Evolutionary conservation across 2,113 vertebrate genomes (phyloP), one percentile per base, ranked within the genome.

Genomic region (Spea bombifrons): DNA sequence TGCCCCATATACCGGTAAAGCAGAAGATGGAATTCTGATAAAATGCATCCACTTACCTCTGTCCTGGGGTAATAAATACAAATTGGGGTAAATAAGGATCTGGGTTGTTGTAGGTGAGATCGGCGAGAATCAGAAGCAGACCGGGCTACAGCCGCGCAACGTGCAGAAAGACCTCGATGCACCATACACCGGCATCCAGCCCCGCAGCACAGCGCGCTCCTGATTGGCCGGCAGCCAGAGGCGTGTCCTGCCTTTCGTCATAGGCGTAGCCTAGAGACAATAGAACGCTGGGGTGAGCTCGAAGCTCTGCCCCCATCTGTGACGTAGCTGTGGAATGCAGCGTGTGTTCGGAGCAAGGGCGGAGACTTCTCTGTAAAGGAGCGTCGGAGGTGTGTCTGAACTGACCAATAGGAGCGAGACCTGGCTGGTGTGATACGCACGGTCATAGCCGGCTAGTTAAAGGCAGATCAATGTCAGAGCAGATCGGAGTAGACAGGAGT

Each of bases 381-480:
- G 76, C 76, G 69, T 66, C 70, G 17, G 49, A 17, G 76, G 76
- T 79, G 76, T 78, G 76, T 64, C 46, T 3, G 12, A 0, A 5
- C 9, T 1, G 12, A 4, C 76, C 76, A 78, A 78, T 71, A 7
- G 48, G 55, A 64, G 46, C 3, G 9, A 45, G 55, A 8, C 10
- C 15, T 8, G 65, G 8, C 43, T 59, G 44, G 50, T 9, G 47
- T 52, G 61, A 73, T 47, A n/a, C 44, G 8, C 30, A 30, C 30
- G 30, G 30, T 30, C 30, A 30, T 30, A 30, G 30, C 30, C 30
- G 30, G 30, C 30, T 30, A 30, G 30, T 30, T 30, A 30, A 30
- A 30, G 30, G 30, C 30, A 30, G 30, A 30, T 30, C 30, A 30
- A 30, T 30, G 30, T 30, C 30, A 30, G 30, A 30, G 30, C 30